Evolutionary conservation across 2,797 vertebrate species (phyloP).

Genomic region (Coracias cyanogaster): DNA sequence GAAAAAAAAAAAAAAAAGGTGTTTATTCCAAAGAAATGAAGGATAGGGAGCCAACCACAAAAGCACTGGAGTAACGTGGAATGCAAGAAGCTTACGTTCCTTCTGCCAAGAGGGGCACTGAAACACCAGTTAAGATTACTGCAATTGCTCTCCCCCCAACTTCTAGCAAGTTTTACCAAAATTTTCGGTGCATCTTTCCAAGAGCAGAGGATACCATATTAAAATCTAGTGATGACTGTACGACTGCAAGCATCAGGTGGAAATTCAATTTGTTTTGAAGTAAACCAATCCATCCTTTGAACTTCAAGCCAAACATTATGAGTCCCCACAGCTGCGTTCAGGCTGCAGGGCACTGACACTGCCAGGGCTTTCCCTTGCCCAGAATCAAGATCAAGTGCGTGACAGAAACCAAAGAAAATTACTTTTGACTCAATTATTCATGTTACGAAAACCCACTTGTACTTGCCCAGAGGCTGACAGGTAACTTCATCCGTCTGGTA

Average conservation of each 20-base stretch:
- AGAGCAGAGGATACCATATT: not conserved
- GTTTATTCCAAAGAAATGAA: conserved; percentile 21
- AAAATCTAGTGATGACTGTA: not conserved
- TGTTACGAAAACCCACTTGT: not conserved
- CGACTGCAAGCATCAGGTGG: not conserved
- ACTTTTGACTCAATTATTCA: conserved; percentile 21
- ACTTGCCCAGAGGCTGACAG: conserved; percentile 21
- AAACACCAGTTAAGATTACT: not conserved
- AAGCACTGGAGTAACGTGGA: not conserved
- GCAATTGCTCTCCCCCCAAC: not conserved
- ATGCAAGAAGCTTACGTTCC: not conserved
- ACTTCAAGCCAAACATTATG: not conserved
- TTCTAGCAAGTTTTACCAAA: not conserved
- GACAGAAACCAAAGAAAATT: not conserved
- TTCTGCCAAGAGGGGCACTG: not conserved
- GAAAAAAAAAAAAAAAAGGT: not conserved
- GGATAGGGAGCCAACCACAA: not conserved
- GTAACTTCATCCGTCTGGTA: conserved; percentile 22
- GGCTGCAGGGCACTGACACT: not conserved
- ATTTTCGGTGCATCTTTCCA: not conserved
- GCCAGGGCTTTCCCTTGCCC: not conserved
- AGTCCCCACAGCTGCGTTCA: not conserved
- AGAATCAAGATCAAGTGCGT: not conserved
- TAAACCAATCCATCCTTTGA: not conserved
- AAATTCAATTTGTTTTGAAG: not conserved